A percentile compares a stretch with the other conserved stretches of the same genome.
Evolutionary conservation across 2,113 vertebrate species (phyloP).

Genomic region (Diglossa brunneiventris): DNA sequence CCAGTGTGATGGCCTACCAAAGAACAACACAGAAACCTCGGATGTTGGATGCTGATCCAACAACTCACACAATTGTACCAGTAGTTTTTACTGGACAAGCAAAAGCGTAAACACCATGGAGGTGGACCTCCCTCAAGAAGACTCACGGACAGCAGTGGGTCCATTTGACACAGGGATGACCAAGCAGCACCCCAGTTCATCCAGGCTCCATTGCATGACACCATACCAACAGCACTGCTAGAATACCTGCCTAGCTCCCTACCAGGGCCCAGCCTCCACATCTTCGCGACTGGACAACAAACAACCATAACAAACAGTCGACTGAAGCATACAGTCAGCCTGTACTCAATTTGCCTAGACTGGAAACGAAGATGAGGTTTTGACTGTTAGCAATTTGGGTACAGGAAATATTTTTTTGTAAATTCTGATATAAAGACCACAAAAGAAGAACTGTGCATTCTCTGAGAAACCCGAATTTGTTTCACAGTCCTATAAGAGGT

Average conservation of each 20-base stretch:
- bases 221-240: not conserved
- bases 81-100: not conserved
- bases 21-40: not conserved
- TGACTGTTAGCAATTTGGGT: not conserved
- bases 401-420: not conserved
- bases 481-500: not conserved
- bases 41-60: not conserved
- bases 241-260: not conserved
- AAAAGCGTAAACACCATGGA: not conserved
- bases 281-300: not conserved
- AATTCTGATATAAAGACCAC: not conserved
- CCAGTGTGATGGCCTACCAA: not conserved
- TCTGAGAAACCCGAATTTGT: not conserved
- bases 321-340: not conserved
- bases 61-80: not conserved
- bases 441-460: accelerated
- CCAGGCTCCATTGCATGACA: not conserved
- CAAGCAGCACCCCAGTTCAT: not conserved
- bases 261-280: not conserved
- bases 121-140: not conserved
- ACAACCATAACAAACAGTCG: not conserved
- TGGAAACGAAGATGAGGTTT: not conserved
- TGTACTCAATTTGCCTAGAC: not conserved
- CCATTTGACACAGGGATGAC: not conserved
- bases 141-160: not conserved